Base-by-base conservation (phyloP, 2,113 vertebrate species). In the Eulemur macaco region DNA sequence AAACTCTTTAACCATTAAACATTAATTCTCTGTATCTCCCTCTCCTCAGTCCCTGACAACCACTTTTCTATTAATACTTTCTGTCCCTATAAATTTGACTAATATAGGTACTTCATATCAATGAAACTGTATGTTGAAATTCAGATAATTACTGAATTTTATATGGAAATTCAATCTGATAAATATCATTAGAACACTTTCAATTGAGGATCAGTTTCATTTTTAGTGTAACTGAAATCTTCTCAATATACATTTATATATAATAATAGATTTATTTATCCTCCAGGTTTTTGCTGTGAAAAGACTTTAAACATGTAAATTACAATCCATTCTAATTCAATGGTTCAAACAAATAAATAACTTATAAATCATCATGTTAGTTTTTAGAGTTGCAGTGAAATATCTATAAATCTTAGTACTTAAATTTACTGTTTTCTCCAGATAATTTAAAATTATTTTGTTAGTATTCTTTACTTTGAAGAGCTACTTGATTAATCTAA, bases 341-440 rank as follows among this genome's bases (percentile, higher is more conserved):
- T 2, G 87, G 81, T 52, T 93, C 63, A 90, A 93, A 73, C 86
- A 58, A 84, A 95, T 93, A 86, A 68, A 77, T 95, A 95, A 87
- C 91, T 45, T 52, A 60, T 91, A 84, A 76, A 71, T 83, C 95
- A 50, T 14, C 77, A 60, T 60, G n/a, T 60, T 95, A 78, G 34
- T 37, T 80, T 88, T 84, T 45, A 68, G 39, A 21, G 17, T 68
- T 80, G 39, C 3, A 90, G 8, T 60, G 39, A 74, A 83, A 83
- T 60, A 39, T 78, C 20, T 63, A 0, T 37, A 88, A 63, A 8
- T 82, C 18, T 42, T 73, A 63, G 3, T 68, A 68, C 50, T 90
- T 9, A 87, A 68, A 45, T 2, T 63, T 71, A 18, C 29, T 77
- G 13, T 10, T 83, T 47, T 29, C 0, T 6, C 29, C 3, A 0